These are phyloP conservation scores for Taenioides sp. DNA, from an alignment of 2,797 vertebrate genomes.

Conservation along the genomic window DNA sequence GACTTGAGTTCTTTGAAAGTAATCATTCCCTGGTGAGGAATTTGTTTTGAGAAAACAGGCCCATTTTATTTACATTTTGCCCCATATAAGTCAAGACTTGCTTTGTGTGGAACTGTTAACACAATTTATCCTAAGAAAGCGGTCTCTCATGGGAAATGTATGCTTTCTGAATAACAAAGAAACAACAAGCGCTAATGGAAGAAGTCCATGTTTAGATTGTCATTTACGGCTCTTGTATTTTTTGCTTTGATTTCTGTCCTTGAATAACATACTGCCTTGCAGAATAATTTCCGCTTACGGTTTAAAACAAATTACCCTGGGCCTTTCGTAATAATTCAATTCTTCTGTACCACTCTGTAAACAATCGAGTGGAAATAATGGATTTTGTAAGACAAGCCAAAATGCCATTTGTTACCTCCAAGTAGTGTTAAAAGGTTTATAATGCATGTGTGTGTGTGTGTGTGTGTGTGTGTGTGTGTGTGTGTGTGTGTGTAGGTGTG, in stretches of 20 bases:
- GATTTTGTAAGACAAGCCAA: neutral
- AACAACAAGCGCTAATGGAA: slow-evolving; percentile 30
- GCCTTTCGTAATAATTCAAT: slow-evolving; percentile 23
- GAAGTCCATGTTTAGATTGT: slow-evolving; percentile 12
- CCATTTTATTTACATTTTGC: neutral
- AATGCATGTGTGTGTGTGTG: too few relatives aligned
- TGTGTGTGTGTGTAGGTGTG: too few relatives aligned
- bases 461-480: too few relatives aligned
- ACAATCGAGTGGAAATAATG: slow-evolving; percentile 33
- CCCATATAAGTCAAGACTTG: slow-evolving; percentile 7
- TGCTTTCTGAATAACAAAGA: slow-evolving; percentile 34
- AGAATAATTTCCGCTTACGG: slow-evolving; percentile 34
- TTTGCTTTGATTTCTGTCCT: slow-evolving; percentile 28
- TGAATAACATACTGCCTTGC: slow-evolving; percentile 28
- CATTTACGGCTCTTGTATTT: slow-evolving; percentile 22
- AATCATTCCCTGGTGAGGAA: slow-evolving; percentile 12
- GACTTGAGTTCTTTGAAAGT: slow-evolving; percentile 18
- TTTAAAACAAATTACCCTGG: slow-evolving; percentile 37
- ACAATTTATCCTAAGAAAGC: slow-evolving; percentile 25
- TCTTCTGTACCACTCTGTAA: slow-evolving; percentile 18
- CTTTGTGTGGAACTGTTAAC: slow-evolving; percentile 20
- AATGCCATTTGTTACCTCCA: neutral
- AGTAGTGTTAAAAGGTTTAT: too few relatives aligned
- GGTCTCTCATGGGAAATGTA: slow-evolving; percentile 40
- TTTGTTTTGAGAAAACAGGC: slow-evolving; percentile 13